Base-by-base conservation (phyloP, 2,888 invertebrate genomes). In the Imbricaverruca yamaguchii region DNA sequence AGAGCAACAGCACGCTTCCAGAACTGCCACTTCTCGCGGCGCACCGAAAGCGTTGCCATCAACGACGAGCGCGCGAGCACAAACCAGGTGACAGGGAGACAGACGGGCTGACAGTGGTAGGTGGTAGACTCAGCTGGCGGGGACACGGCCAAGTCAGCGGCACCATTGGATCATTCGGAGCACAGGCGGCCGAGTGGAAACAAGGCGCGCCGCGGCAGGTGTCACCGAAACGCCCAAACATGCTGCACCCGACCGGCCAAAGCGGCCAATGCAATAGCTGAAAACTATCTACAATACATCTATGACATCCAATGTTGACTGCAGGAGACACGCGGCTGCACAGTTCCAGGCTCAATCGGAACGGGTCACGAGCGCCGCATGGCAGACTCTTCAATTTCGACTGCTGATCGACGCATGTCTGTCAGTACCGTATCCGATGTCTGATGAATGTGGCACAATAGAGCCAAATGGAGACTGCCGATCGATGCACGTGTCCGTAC, bases 261-360 rank as follows among this genome's bases (percentile, higher is more conserved):
- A 15, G 21, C 67, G 67, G 25, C 67, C 11, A 61, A 65, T 8
- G n/a, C 67, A 25, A 25, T 67, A 67, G 67, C 67, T n/a, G 67
- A 67, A 67, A 74, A 39, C 74, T 74, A 74, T 8, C 74, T 74
- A 74, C 15, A 7, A 53, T 74, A 74, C 74, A 74, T 13, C 53
- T 53, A 74, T 7, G 7, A 74, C 74, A 74, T 74, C 18, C 74
- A 74, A 15, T 74, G 39, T 39, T 74, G 53, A 53, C 15, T 61
- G 61, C 15, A 18, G 15, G 61, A 18, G 61, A 7, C 18, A 18
- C 61, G 61, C 61, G 61, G 61, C 61, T 7, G 18, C 61, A 13
- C 15, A 7, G 61, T 61, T 8, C 61, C 18, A 61, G 61, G 18
- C 12, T 18, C 18, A 61, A 61, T 18, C 61, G 74, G 39, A 13